Base-by-base conservation (phyloP, 2,113 vertebrate species). In the Callaeas wilsoni region DNA sequence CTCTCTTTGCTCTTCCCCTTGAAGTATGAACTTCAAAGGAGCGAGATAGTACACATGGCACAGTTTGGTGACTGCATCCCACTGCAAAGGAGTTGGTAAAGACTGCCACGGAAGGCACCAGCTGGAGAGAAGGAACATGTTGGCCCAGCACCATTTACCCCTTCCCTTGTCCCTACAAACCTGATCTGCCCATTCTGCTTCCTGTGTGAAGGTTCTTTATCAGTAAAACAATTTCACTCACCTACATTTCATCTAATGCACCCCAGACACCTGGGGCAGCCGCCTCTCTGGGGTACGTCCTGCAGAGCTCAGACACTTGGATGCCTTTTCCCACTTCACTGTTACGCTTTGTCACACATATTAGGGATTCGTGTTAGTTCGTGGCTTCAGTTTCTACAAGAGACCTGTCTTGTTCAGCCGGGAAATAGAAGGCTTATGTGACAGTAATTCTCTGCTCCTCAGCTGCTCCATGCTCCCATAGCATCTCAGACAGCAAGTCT, bases 341-440 rank as follows among this genome's bases (percentile, higher is more conserved):
- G 35, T n/a, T 17, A n/a, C 1, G 3, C 23, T 41, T 44, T 49
- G 17, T n/a, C n/a, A 64, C 42, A 52, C 8, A 0, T 10, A 30
- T 23, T n/a, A 83, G 50, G 29, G 63, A 69, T 49, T 32, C 60
- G 11, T 26, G 50, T 47, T 57, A 42, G 16, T 11, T 76, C 0
- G 0, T 35, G 39, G 56, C 25, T 85, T 67, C 29, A 32, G 13
- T 57, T 85, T 73, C 86, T 49, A 49, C n/a, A 73, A 55, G 52
- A 75, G 39, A 75, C 59, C 56, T 33, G 41, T 70, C 82, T 87
- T 63, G 33, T 39, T 95, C 65, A 50, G 56, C 33, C 86, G 62
- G 91, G 46, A 86, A 80, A 22, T 13, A 52, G 60, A 44, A 65
- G 47, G 83, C 13, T 93, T 68, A 22, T 49, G 12, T 44, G 76